These are phyloP conservation scores for Centroberyx gerrardi DNA, from an alignment of 2,797 vertebrate species.

Conservation along the genomic window DNA sequence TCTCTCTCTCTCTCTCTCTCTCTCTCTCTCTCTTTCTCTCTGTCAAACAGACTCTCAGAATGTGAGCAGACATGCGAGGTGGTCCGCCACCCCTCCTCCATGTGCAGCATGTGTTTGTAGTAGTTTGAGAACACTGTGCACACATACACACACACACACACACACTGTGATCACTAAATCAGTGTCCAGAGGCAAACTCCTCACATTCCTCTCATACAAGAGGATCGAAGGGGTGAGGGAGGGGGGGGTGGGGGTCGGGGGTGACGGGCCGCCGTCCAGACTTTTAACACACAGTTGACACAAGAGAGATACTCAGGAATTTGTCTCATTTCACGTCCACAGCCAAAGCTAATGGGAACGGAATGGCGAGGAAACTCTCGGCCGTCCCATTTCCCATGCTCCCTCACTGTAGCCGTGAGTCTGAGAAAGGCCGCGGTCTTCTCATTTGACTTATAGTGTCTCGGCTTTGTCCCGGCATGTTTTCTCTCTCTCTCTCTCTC, in stretches of 20 bases:
- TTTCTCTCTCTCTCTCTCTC: neutral
- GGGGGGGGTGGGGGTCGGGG: conserved; percentile 1
- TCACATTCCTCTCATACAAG: conserved; percentile 55
- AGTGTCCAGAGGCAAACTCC: conserved; percentile 24
- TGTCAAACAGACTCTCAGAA: neutral
- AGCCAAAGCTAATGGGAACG: conserved; percentile 31
- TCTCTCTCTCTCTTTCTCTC: neutral
- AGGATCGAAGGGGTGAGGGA: conserved; percentile 15
- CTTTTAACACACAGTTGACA: conserved; percentile 62
- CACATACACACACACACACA: conserved; percentile 18
- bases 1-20: neutral
- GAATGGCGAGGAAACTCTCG: conserved; percentile 35
- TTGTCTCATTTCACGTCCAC: conserved; percentile 58
- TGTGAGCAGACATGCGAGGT: neutral
- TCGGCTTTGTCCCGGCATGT: conserved; percentile 4
- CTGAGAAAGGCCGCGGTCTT: conserved; percentile 6
- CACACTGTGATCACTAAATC: conserved; percentile 24
- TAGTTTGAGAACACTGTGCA: conserved; percentile 23
- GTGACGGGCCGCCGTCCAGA: conserved; percentile 34
- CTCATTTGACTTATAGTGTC: conserved; percentile 4
- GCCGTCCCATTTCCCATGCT: conserved; percentile 56
- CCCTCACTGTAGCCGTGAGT: conserved; percentile 9
- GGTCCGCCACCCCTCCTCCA: neutral
- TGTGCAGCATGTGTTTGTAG: conserved; percentile 5
- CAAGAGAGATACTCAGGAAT: conserved; percentile 62